Percentiles rank a stretch among this genome's conserved stretches.
phyloP scores from a whole-genome alignment of 2,888 invertebrate species.

The Sphaerophoria taeniata region DNA sequence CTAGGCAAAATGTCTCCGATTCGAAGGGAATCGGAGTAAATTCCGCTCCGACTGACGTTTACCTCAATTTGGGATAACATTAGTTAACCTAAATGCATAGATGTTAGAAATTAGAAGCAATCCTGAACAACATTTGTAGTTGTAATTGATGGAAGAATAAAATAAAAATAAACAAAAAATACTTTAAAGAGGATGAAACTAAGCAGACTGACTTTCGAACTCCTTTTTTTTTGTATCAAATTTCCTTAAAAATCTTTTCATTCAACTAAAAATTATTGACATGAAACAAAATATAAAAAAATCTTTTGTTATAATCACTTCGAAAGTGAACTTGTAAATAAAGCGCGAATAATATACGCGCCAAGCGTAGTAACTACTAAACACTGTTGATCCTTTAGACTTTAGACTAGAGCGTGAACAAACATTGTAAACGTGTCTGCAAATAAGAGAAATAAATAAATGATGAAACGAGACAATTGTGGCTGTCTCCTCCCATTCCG shows the following conservation, averaged over 20 bases:
- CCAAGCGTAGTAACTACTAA: slow-evolving; percentile 36
- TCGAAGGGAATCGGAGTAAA: too few relatives aligned
- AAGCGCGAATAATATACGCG: slow-evolving; percentile 15
- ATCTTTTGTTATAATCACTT: slow-evolving; percentile 33
- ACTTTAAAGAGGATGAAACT: slow-evolving; percentile 53
- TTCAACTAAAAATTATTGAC: too few relatives aligned
- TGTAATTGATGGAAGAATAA: slow-evolving; percentile 4
- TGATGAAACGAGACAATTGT: slow-evolving; percentile 15
- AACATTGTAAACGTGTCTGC: too few relatives aligned
- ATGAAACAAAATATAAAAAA: slow-evolving; percentile 4
- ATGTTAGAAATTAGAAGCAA: slow-evolving; percentile 16
- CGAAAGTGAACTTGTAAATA: slow-evolving; percentile 55
- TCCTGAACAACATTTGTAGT: slow-evolving; percentile 17
- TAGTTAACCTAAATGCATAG: slow-evolving; percentile 30
- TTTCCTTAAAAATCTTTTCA: too few relatives aligned
- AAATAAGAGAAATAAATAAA: slow-evolving; percentile 43
- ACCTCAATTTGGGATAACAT: slow-evolving; percentile 42
- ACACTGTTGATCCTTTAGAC: slow-evolving; percentile 41
- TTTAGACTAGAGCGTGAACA: too few relatives aligned
- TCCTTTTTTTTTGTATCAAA: background rate
- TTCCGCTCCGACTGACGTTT: too few relatives aligned
- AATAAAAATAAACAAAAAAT: slow-evolving; percentile 19
- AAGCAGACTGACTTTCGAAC: slow-evolving; percentile 68
- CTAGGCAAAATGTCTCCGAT: too few relatives aligned
- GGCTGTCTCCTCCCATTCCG: background rate